These are phyloP conservation scores for Drosophila bocki DNA, from an alignment of 1,140 invertebrate genomes.

Conservation along the genomic window DNA sequence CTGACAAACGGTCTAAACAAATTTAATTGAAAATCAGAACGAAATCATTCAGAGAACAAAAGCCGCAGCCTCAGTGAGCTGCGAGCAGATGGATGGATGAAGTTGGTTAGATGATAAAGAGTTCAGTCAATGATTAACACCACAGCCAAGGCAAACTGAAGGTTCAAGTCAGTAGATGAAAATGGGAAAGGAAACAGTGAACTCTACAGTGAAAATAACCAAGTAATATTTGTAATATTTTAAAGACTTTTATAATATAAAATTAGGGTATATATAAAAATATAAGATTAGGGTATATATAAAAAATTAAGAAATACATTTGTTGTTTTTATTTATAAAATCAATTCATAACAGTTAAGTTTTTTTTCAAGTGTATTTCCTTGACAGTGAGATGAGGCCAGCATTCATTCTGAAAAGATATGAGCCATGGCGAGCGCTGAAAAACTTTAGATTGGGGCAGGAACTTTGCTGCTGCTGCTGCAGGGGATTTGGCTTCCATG, in stretches of 20 bases:
- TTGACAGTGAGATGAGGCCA: slow-evolving; percentile 34
- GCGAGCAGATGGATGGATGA: slow-evolving; percentile 44
- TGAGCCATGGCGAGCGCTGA: slow-evolving; percentile 69
- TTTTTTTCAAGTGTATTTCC: slow-evolving; percentile 1
- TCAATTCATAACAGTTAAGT: neutral
- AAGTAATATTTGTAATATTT: too few species aligned
- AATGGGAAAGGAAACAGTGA: slow-evolving; percentile 3
- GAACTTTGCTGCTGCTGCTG: slow-evolving; percentile 58
- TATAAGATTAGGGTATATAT: neutral
- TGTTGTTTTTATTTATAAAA: neutral
- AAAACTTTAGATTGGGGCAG: slow-evolving; percentile 58
- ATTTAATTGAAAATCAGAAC: slow-evolving; percentile 76
- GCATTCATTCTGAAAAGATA: slow-evolving; percentile 71
- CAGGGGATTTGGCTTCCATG: slow-evolving; percentile 74
- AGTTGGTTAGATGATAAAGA: slow-evolving; percentile 34
- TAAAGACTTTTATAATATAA: too few species aligned
- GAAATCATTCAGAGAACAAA: slow-evolving; percentile 60
- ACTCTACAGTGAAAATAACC: neutral
- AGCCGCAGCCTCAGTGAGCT: slow-evolving; percentile 16
- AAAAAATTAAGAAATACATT: neutral
- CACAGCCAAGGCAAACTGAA: slow-evolving; percentile 29
- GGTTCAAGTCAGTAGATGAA: slow-evolving; percentile 7
- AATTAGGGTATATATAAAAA: neutral
- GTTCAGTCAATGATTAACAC: slow-evolving; percentile 38
- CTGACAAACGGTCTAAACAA: slow-evolving; percentile 47